Conservation (phyloP, 1,140 invertebrate species). For the Ceratosolen solmsi region DNA sequence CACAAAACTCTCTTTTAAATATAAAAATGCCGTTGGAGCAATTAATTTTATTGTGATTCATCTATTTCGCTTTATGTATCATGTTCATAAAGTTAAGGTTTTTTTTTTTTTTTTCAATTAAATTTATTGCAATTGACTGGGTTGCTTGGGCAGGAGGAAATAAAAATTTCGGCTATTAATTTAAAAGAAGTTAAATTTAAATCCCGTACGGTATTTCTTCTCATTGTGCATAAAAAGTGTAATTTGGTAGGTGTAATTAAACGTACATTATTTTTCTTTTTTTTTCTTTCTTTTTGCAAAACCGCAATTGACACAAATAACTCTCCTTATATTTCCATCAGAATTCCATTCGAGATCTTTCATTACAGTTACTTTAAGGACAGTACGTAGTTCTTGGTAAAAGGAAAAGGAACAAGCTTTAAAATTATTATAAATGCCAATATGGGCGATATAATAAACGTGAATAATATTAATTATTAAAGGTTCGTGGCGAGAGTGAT, state of each 20-base stretch:
- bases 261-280: too few relatives aligned
- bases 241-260: not conserved
- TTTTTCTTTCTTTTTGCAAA: not conserved
- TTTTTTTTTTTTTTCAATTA: not conserved
- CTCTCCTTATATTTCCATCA: not conserved
- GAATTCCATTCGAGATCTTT: not conserved
- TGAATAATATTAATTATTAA: too few relatives aligned
- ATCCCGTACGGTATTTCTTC: not conserved
- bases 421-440: too few relatives aligned
- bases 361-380: not conserved
- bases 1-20: too few relatives aligned
- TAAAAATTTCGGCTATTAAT: not conserved
- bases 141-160: not conserved
- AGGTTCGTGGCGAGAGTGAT: not conserved
- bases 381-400: not conserved
- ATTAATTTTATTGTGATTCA: too few relatives aligned
- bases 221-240: not conserved
- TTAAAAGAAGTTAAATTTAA: slow-evolving; percentile 38
- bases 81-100: too few relatives aligned
- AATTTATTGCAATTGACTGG: slow-evolving; percentile 2
- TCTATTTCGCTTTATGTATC: too few relatives aligned
- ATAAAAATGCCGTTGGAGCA: too few relatives aligned
- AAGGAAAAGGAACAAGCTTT: too few relatives aligned
- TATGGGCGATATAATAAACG: too few relatives aligned
- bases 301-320: not conserved